Base-by-base conservation (phyloP, 2,797 vertebrate species). In the Premnoplex brunnescens region DNA sequence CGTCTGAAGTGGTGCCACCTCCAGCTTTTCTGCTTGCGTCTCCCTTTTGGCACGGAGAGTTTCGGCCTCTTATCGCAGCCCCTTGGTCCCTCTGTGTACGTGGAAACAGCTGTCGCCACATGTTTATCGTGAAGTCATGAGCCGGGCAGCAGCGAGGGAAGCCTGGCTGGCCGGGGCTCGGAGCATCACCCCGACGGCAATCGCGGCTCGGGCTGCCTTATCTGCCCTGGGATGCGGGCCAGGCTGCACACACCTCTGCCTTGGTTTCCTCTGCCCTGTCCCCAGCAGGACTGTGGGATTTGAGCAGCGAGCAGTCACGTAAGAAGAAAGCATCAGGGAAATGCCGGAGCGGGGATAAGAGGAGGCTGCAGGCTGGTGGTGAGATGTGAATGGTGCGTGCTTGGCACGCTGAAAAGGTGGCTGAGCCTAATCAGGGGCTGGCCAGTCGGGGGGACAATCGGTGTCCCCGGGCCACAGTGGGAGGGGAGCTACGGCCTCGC, bases 31-130 rank as follows among this genome's bases (percentile, higher is more conserved):
- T 77, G 39, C 64, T 72, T 5, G 23, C 1, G 0, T 49, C 93
- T 88, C 80, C 30, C 59, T 67, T 36, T 46, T 48, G 85, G 30
- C 14, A 3, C 0, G 2, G 6, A 10, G 66, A 28, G 27, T 90
- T 90, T 44, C 28, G 6, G 78, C 7, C 69, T n/a, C 62, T 95
- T 95, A 94, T 88, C 88, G 0, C 0, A 23, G 55, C 80, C 51
- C 55, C 32, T 27, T 1, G n/a, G 58, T 69, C 85, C 41, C 62
- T 62, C 2, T 55, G 66, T 16, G 85, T 14, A 6, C 6, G 58
- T 91, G 95, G 95, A 89, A 95, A 71, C 92, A 95, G 95, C 88
- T 95, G 74, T 88, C 22, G 91, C 90, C 85, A 86, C 95, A 64
- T 18, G 7, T 75, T 95, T 90, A 73, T 81, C 55, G 3, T 48